Evolutionary conservation across 2,797 vertebrate species (phyloP).

Genomic region (Catostomus latipinnis): DNA sequence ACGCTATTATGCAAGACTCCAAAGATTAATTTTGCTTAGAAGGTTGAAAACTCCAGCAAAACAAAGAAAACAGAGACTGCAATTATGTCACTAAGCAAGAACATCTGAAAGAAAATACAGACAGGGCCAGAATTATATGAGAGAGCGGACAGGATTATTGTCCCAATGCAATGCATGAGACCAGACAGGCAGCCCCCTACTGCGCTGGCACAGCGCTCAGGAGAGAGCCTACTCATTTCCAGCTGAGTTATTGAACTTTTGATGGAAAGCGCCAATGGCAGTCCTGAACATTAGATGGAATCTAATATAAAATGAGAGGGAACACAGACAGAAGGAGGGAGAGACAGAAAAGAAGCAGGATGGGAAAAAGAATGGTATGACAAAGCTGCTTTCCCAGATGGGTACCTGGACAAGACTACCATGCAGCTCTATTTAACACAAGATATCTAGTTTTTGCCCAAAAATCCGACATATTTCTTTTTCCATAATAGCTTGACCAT

Average conservation of each 20-base stretch:
- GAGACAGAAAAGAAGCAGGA: slow-evolving; percentile 1
- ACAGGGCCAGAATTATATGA: background rate
- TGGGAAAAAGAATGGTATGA: background rate
- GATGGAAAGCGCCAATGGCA: slow-evolving; percentile 53
- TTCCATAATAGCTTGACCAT: background rate
- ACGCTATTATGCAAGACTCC: background rate
- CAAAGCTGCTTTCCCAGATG: background rate
- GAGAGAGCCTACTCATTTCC: slow-evolving; percentile 42
- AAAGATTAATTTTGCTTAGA: slow-evolving; percentile 33
- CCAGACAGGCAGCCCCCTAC: slow-evolving; percentile 28
- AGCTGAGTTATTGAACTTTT: slow-evolving; percentile 46
- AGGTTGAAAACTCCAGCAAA: background rate
- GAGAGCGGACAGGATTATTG: background rate
- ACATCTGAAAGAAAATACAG: background rate
- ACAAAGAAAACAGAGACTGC: background rate
- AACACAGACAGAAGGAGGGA: background rate
- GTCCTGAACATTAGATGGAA: slow-evolving; percentile 45
- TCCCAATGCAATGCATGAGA: background rate
- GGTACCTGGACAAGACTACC: background rate
- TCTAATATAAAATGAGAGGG: slow-evolving; percentile 38
- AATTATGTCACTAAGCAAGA: too few species aligned
- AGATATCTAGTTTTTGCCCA: background rate
- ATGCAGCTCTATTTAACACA: slow-evolving; percentile 9
- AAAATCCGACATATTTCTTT: background rate
- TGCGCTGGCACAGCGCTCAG: slow-evolving; percentile 32